phyloP scores from a whole-genome alignment of 2,113 vertebrate genomes.

The Vulpes vulpes region DNA sequence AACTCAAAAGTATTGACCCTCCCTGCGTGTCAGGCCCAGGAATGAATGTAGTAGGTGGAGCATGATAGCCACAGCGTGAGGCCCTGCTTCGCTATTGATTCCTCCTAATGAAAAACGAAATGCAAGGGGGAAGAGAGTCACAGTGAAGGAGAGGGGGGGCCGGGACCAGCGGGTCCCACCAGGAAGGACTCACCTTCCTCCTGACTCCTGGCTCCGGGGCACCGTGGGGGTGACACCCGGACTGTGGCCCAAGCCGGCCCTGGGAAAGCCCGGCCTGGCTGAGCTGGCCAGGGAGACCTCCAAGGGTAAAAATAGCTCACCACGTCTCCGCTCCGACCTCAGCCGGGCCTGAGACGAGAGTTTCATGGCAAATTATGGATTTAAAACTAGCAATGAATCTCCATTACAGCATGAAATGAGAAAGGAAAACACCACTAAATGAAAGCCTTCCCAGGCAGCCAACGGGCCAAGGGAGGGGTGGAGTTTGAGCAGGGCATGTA shows the following conservation, averaged over 20 bases:
- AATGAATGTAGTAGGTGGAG: slow-evolving; percentile 69
- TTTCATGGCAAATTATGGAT: slow-evolving; percentile 88
- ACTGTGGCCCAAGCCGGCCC: background rate
- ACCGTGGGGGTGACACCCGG: background rate
- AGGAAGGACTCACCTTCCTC: rapidly evolving
- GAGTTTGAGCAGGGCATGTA: slow-evolving; percentile 48
- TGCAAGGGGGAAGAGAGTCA: slow-evolving; percentile 71
- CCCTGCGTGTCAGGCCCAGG: slow-evolving; percentile 47
- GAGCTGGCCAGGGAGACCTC: slow-evolving; percentile 8
- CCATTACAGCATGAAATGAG: slow-evolving; percentile 90
- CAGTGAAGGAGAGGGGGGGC: background rate
- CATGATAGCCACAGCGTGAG: slow-evolving; percentile 80
- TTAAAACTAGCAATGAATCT: slow-evolving; percentile 87
- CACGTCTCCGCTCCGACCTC: slow-evolving; percentile 75
- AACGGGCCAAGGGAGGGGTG: slow-evolving; percentile 49
- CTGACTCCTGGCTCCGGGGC: background rate
- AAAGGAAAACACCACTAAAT: slow-evolving; percentile 87
- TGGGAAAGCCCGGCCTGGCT: background rate
- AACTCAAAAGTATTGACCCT: slow-evolving; percentile 55
- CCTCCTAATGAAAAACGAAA: slow-evolving; percentile 88
- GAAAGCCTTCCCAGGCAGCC: slow-evolving; percentile 83
- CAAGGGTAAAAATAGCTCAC: slow-evolving; percentile 59
- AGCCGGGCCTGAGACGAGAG: slow-evolving; percentile 64
- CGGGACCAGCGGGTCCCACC: background rate
- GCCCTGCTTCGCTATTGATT: slow-evolving; percentile 86